phyloP scores from a whole-genome alignment of 2,797 vertebrate species.

The Ptychadena robeensis region DNA sequence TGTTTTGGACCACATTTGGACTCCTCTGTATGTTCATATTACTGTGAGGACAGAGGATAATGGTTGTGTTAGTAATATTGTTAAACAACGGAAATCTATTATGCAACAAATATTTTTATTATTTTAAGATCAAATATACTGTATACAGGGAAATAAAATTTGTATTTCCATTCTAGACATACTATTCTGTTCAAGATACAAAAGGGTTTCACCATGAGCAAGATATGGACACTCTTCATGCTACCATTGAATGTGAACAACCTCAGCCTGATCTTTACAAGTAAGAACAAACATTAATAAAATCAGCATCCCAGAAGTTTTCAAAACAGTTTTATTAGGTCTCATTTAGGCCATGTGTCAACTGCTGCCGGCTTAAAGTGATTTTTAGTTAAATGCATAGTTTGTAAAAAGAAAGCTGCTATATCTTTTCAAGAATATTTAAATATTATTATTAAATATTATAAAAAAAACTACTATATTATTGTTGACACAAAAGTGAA shows the following conservation, averaged over 20 bases:
- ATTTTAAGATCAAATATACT: not conserved
- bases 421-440: too few species aligned
- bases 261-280: conserved; percentile 98
- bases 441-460: too few species aligned
- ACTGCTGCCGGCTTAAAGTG: too few species aligned
- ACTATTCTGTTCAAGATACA: conserved; percentile 93
- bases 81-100: not conserved
- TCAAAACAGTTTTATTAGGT: too few species aligned
- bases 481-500: not conserved
- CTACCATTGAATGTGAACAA: conserved; percentile 96
- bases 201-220: conserved; percentile 87
- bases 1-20: too few species aligned
- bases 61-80: not conserved
- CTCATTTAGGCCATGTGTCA: too few species aligned
- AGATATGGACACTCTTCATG: conserved; percentile 86
- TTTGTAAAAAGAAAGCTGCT: too few species aligned
- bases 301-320: not conserved
- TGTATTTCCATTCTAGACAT: conserved; percentile 76
- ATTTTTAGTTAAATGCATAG: too few species aligned
- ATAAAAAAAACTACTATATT: too few species aligned
- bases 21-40: not conserved
- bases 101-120: not conserved
- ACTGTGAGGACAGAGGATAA: not conserved
- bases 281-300: conserved; percentile 73
- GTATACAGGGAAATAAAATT: not conserved